These are phyloP conservation scores for Achroia grisella DNA, from an alignment of 1,140 invertebrate genomes.

Conservation along the genomic window DNA sequence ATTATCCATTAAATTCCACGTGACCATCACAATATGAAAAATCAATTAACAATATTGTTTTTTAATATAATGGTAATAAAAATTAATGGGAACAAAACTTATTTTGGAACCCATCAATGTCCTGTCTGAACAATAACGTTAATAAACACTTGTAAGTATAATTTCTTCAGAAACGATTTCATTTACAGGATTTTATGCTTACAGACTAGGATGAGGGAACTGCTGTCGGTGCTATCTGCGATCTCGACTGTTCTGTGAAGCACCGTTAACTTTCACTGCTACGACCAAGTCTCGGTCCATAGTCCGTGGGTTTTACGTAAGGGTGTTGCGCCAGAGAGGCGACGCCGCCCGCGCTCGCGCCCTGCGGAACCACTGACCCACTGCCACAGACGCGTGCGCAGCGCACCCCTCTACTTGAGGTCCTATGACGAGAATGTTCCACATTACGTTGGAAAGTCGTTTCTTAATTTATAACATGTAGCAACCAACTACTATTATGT, in stretches of 20 bases:
- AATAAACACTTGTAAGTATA: too few relatives aligned
- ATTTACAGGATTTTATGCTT: too few relatives aligned
- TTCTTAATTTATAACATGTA: neutral
- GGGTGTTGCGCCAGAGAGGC: slow-evolving; percentile 51
- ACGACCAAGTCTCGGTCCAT: slow-evolving; percentile 23
- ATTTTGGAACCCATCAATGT: too few relatives aligned
- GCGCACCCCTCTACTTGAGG: slow-evolving; percentile 35
- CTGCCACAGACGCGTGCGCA: slow-evolving; percentile 42
- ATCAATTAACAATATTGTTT: too few relatives aligned
- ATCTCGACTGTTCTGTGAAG: slow-evolving; percentile 32
- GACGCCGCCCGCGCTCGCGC: slow-evolving; percentile 34
- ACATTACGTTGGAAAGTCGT: slow-evolving; percentile 23
- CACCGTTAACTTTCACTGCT: slow-evolving; percentile 51
- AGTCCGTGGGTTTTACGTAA: slow-evolving; percentile 57
- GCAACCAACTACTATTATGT: neutral
- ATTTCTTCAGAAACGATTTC: too few relatives aligned
- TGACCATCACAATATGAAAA: neutral
- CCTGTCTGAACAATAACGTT: too few relatives aligned
- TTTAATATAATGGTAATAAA: too few relatives aligned
- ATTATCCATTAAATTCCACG: slow-evolving; percentile 15
- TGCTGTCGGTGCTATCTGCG: too few relatives aligned
- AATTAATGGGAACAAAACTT: too few relatives aligned
- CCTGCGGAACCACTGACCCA: slow-evolving; percentile 66
- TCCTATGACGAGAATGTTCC: slow-evolving; percentile 50
- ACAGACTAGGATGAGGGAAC: too few relatives aligned